A percentile compares a stretch with the other conserved stretches of the same genome.
Evolutionary conservation across 2,888 invertebrate species (phyloP).

Genomic region (Drosophila quinaria): DNA sequence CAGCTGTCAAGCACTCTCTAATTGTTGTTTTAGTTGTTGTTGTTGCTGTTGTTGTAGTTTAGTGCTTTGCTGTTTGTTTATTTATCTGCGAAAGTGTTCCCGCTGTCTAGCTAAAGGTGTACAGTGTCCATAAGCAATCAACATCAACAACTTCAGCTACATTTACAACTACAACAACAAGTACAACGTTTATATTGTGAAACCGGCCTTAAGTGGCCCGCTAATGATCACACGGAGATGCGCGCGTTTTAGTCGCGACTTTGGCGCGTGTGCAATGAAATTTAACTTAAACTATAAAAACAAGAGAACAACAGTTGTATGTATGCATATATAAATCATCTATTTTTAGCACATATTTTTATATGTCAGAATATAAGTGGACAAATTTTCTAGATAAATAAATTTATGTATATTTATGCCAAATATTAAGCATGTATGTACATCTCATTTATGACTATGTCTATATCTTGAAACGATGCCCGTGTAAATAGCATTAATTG

Average conservation of each 20-base stretch:
- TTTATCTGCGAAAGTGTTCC: neutral
- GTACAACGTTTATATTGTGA: slow-evolving; percentile 28
- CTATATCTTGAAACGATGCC: neutral
- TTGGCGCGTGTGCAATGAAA: slow-evolving; percentile 36
- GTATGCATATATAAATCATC: neutral
- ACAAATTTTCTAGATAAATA: slow-evolving; percentile 8
- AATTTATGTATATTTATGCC: neutral
- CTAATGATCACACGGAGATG: slow-evolving; percentile 28
- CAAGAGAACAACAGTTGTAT: neutral
- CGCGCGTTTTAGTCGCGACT: slow-evolving; percentile 23
- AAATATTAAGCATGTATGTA: neutral
- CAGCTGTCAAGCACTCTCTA: slow-evolving; percentile 33
- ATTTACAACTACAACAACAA: slow-evolving; percentile 11
- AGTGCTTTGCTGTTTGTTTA: slow-evolving; percentile 12
- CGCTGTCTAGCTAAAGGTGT: slow-evolving; percentile 21
- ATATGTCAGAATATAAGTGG: neutral
- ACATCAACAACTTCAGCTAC: slow-evolving; percentile 14
- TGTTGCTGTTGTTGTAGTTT: slow-evolving; percentile 17
- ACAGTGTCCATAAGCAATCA: slow-evolving; percentile 31
- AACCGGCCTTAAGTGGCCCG: slow-evolving; percentile 33
- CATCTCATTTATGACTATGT: neutral
- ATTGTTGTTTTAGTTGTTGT: slow-evolving; percentile 17
- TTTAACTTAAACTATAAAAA: neutral
- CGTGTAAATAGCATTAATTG: neutral
- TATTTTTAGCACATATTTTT: slow-evolving; percentile 22